Conservation (phyloP, 2,888 invertebrate genomes). For the Pheosia gnoma region DNA sequence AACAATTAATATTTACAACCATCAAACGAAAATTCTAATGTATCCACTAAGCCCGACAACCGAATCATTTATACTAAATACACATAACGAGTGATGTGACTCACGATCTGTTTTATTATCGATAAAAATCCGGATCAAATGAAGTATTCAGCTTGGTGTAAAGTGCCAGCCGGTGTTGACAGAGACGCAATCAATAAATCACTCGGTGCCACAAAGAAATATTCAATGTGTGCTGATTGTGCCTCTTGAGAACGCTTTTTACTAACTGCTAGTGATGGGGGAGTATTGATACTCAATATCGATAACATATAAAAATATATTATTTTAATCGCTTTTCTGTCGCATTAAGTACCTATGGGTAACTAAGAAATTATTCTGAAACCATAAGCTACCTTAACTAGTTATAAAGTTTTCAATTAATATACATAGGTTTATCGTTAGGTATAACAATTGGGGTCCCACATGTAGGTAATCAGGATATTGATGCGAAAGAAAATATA, state of each 20-base stretch:
- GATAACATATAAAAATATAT: not conserved
- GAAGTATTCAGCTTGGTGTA: conserved; percentile 79
- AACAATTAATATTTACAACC: conserved; percentile 11
- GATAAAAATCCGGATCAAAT: conserved; percentile 84
- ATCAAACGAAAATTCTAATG: conserved; percentile 38
- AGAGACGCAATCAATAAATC: conserved; percentile 84
- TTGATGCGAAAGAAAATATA: no score
- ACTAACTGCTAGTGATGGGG: conserved; percentile 64
- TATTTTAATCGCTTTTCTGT: no score
- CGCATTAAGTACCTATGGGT: no score
- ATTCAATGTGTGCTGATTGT: conserved; percentile 84
- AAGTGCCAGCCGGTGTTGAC: conserved; percentile 79
- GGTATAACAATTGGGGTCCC: no score
- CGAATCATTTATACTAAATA: conserved; percentile 77
- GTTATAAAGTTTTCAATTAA: no score
- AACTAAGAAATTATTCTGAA: not conserved
- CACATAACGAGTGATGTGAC: conserved; percentile 80
- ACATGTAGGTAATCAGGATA: no score
- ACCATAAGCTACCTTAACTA: no score
- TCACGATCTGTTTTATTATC: conserved; percentile 77
- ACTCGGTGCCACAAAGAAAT: conserved; percentile 77
- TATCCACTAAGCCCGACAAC: conserved; percentile 51
- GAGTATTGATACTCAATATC: conserved; percentile 26
- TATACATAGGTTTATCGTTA: no score
- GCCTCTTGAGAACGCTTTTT: conserved; percentile 79